phyloP scores from a whole-genome alignment of 2,113 vertebrate genomes.

The Tapirus terrestris region DNA sequence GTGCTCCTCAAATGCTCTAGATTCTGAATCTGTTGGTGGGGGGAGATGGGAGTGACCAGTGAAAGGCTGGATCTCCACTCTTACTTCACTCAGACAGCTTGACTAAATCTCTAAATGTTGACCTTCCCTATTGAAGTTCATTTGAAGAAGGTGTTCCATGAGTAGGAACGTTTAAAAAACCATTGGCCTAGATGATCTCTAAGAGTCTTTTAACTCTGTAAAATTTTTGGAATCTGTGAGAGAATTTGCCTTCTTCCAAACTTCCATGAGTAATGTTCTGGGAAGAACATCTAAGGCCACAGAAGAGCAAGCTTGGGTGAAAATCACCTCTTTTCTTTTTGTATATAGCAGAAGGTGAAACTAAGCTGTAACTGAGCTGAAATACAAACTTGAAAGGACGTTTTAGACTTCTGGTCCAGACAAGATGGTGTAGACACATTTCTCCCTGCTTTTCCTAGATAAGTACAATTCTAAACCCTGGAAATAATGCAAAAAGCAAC shows the following conservation, averaged over 20 bases:
- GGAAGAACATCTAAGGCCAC: not conserved
- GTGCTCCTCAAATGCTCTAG: not conserved
- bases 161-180: not conserved
- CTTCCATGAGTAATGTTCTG: constrained; percentile 1
- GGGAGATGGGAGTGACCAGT: not conserved
- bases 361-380: constrained; percentile 12
- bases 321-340: not conserved
- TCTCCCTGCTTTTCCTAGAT: not conserved
- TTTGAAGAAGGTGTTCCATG: constrained; percentile 23
- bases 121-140: not conserved
- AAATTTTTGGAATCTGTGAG: not conserved
- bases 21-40: not conserved
- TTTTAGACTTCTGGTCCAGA: constrained; percentile 41
- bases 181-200: not conserved
- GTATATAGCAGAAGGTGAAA: constrained; percentile 24
- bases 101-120: not conserved
- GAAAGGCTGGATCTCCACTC: not conserved
- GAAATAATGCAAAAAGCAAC: not conserved
- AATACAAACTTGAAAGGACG: not conserved
- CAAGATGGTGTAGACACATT: not conserved
- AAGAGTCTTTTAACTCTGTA: not conserved
- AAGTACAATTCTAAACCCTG: not conserved
- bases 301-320: not conserved
- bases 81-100: not conserved
- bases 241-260: constrained; percentile 29